Evolutionary conservation across 1,140 invertebrate species (phyloP).

Genomic region (Episyrphus balteatus): DNA sequence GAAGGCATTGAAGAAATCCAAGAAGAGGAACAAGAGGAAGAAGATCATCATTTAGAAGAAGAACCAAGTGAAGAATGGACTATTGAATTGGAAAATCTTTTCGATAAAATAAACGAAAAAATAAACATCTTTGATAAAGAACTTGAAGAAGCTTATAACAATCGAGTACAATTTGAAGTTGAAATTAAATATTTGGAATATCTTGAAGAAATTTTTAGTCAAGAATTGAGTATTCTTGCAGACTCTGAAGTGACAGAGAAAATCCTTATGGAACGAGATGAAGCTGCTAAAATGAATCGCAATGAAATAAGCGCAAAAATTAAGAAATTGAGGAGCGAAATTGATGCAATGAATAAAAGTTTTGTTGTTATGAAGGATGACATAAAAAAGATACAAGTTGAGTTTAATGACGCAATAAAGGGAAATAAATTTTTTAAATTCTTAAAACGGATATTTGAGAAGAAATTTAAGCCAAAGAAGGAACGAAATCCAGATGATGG

Average conservation of each 20-base stretch:
- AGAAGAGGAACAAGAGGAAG: background rate
- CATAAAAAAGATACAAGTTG: conserved; percentile 42
- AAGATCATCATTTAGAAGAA: no score
- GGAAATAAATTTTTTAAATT: conserved; percentile 66
- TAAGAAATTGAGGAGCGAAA: conserved; percentile 42
- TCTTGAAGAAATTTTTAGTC: conserved; percentile 59
- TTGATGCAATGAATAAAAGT: conserved; percentile 45
- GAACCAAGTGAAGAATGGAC: no score
- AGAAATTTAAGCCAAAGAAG: conserved; percentile 54
- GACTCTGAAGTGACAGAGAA: conserved; percentile 64
- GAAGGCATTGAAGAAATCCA: conserved; percentile 41
- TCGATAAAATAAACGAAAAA: no score
- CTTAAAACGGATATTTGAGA: conserved; percentile 63
- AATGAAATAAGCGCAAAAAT: conserved; percentile 39
- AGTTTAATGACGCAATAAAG: conserved; percentile 47
- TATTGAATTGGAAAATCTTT: no score
- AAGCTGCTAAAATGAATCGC: conserved; percentile 38
- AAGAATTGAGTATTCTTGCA: conserved; percentile 65
- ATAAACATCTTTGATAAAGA: no score
- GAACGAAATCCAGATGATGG: conserved; percentile 19
- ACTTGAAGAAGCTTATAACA: conserved; percentile 6
- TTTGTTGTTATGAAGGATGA: conserved; percentile 46
- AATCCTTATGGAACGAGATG: conserved; percentile 45
- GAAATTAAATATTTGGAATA: conserved; percentile 10
- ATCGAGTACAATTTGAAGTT: conserved; percentile 7